These are phyloP conservation scores for Pocillopora grandis DNA, from an alignment of 92 coral and sea anemone species.

Conservation along the genomic window DNA sequence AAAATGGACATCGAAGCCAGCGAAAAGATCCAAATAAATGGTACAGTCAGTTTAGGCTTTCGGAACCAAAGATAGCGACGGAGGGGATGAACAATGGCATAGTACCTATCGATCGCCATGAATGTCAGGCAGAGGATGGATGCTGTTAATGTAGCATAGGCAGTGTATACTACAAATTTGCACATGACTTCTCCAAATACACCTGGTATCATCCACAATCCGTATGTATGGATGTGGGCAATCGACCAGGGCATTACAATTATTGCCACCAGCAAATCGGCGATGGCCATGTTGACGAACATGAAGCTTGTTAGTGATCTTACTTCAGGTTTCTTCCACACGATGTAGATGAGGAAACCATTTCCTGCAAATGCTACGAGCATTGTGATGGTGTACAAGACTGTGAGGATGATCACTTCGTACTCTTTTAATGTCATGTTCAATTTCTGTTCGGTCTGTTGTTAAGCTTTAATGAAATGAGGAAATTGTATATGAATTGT, in stretches of 20 bases:
- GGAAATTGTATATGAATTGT: neutral
- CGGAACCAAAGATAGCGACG: conserved; percentile 24
- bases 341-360: conserved; percentile 1
- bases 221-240: neutral
- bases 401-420: neutral
- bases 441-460: neutral
- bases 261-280: neutral
- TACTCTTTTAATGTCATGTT: neutral
- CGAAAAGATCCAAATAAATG: conserved; percentile 14
- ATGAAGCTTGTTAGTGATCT: conserved; percentile 15
- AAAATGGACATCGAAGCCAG: conserved; percentile 5
- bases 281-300: conserved; percentile 11
- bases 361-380: neutral
- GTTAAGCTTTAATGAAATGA: neutral
- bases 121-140: conserved; percentile 21
- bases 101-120: conserved; percentile 33
- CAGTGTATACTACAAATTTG: neutral
- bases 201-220: neutral
- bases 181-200: conserved; percentile 13
- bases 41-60: conserved; percentile 8
- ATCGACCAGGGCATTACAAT: neutral
- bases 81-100: conserved; percentile 7
- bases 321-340: conserved; percentile 5
- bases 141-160: neutral
- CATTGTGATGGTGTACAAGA: neutral